Conservation (phyloP, 2,113 vertebrate species). For the Promerops cafer region DNA sequence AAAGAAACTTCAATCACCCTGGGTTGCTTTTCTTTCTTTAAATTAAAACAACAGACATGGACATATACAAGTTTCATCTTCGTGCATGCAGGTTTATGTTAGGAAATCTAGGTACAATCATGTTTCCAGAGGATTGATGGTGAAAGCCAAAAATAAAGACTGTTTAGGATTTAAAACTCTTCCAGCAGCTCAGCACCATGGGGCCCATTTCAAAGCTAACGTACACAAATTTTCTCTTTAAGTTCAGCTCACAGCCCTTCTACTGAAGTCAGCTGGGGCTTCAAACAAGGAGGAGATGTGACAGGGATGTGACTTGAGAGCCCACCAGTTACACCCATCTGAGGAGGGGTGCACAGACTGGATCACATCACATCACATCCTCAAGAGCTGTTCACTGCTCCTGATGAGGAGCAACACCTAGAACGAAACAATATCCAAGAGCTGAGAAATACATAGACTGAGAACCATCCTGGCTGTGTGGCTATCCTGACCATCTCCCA, state of each 20-base stretch:
- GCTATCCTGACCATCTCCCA: not conserved
- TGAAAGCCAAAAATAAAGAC: not conserved
- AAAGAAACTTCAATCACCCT: not conserved
- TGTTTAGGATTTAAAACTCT: constrained; percentile 21
- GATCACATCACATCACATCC: not conserved
- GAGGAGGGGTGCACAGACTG: not conserved
- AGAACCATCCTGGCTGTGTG: not conserved
- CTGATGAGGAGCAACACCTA: not conserved
- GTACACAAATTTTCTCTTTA: not conserved
- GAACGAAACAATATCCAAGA: not conserved
- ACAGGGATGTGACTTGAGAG: not conserved
- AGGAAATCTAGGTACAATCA: not conserved
- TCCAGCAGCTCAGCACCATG: not conserved
- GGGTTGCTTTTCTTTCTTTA: not conserved
- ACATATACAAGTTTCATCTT: constrained; percentile 9
- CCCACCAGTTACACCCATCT: not conserved
- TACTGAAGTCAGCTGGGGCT: not conserved
- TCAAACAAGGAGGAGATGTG: not conserved
- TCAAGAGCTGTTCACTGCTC: not conserved
- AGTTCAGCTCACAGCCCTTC: not conserved
- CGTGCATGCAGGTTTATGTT: not conserved
- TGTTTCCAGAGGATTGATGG: not conserved
- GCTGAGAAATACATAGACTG: not conserved
- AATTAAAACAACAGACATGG: constrained; percentile 21
- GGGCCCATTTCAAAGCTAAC: not conserved